Conservation (phyloP, 2,113 vertebrate species). For the Rhodinocichla rosea region DNA sequence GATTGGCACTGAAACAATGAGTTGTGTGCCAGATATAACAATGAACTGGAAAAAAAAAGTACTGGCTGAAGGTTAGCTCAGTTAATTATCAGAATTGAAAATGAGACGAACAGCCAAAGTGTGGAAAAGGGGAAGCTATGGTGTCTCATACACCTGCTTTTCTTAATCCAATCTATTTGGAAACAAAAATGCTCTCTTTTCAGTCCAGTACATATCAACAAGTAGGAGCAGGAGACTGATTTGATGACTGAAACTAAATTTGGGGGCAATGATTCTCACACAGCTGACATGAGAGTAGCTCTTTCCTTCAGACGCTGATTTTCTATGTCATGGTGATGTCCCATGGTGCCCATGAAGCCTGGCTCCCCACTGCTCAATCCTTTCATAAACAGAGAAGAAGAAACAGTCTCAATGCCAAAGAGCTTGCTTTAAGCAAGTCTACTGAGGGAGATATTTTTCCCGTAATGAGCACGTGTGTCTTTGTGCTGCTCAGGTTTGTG, state of each 20-base stretch:
- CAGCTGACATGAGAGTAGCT: background rate
- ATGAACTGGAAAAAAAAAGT: background rate
- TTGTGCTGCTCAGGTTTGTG: background rate
- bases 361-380: background rate
- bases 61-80: background rate
- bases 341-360: background rate
- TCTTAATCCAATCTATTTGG: background rate
- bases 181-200: background rate
- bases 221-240: background rate
- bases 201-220: background rate
- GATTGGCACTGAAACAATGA: background rate
- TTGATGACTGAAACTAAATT: background rate
- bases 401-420: background rate
- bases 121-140: background rate
- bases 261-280: background rate
- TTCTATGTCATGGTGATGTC: background rate
- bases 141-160: conserved; percentile 3
- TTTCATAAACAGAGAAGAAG: background rate
- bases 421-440: background rate
- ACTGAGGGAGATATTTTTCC: background rate
- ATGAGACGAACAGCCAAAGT: background rate
- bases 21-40: background rate
- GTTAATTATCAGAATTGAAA: conserved; percentile 18
- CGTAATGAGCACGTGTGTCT: background rate
- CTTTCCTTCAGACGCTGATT: conserved; percentile 20